Base-by-base conservation (phyloP, 1,140 invertebrate species). In the Hesperophylax magnus region DNA sequence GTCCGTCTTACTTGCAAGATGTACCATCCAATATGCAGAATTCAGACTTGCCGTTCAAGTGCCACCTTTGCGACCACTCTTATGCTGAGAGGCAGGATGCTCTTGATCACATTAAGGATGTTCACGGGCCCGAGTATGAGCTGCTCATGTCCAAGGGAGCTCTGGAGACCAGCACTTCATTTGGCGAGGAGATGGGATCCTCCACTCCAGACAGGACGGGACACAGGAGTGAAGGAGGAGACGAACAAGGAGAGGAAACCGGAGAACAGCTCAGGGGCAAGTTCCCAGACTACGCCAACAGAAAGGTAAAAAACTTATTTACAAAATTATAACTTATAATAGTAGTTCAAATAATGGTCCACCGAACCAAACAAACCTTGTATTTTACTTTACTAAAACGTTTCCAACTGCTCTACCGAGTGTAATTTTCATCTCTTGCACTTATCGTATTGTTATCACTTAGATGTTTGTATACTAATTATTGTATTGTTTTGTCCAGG, bases 21-120 rank as follows among this genome's bases (percentile, higher is more conserved):
- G 63, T 18, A 9, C 60, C 75, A 27, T 72, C 82, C 9, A 81
- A 77, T 31, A 63, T 63, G n/a, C 80, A 81, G 34, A 81, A 87
- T 65, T 79, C 91, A 3, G 95, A 96, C 80, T 89, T 96, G 39
- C 96, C 96, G 0, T 98, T 96, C 90, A 97, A 97, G 86, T 99
- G 97, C 86, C 96, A 98, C 88, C 89, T 98, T 0, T 98, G 97
- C 87, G 97, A 98, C 84, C 93, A 93, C 14, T 96, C 96, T 0
- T 98, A 96, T 85, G 91, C 92, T 0, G 94, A 95, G 34, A 91
- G 97, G 0, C 91, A 94, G 72, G 94, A 95, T 9, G 96, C 96
- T 47, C 88, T 98, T 31, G 93, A 94, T 18, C 97, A 98, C 86
- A 94, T 97, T 78, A 93, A 93, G 78, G 89, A 92, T 5, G 89